Conservation (phyloP, 2,113 vertebrate genomes). For the Perccottus glenii region DNA sequence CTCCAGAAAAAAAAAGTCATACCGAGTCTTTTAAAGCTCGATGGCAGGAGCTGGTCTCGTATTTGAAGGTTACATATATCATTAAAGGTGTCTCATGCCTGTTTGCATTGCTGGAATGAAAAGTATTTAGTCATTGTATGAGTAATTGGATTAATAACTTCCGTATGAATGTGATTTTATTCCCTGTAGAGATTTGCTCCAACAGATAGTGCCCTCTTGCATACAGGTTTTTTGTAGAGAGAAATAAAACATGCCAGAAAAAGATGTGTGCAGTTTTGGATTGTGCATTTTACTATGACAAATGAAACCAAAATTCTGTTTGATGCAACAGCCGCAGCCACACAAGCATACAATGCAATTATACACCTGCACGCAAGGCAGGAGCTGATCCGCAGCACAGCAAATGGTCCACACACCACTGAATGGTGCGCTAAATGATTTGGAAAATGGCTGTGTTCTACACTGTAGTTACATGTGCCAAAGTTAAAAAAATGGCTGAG, state of each 20-base stretch:
- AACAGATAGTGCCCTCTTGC: neutral
- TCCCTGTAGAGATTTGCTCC: constrained; percentile 1
- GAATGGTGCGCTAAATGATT: constrained; percentile 65
- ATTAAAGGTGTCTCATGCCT: constrained; percentile 4
- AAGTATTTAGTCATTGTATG: constrained; percentile 18
- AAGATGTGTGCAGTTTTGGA: constrained; percentile 9
- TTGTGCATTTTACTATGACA: constrained; percentile 28
- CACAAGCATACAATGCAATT: constrained; percentile 60
- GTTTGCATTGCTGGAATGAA: constrained; percentile 6
- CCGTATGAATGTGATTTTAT: neutral
- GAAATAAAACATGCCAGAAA: constrained; percentile 21
- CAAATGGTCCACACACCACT: constrained; percentile 67
- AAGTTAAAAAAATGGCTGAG: constrained; percentile 15
- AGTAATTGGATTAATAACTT: constrained; percentile 8
- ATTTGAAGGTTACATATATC: constrained; percentile 27
- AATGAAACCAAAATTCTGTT: constrained; percentile 42
- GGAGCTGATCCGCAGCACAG: constrained; percentile 50
- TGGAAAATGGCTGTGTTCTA: constrained; percentile 66
- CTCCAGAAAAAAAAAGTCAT: constrained; percentile 39
- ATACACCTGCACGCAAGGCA: constrained; percentile 71
- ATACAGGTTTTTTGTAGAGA: constrained; percentile 15
- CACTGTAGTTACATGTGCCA: constrained; percentile 27
- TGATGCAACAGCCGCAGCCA: constrained; percentile 47
- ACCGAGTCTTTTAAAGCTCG: constrained; percentile 31
- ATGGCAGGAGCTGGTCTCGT: constrained; percentile 31